phyloP scores from a whole-genome alignment of 2,888 invertebrate species.

The Ochlodes sylvanus region DNA sequence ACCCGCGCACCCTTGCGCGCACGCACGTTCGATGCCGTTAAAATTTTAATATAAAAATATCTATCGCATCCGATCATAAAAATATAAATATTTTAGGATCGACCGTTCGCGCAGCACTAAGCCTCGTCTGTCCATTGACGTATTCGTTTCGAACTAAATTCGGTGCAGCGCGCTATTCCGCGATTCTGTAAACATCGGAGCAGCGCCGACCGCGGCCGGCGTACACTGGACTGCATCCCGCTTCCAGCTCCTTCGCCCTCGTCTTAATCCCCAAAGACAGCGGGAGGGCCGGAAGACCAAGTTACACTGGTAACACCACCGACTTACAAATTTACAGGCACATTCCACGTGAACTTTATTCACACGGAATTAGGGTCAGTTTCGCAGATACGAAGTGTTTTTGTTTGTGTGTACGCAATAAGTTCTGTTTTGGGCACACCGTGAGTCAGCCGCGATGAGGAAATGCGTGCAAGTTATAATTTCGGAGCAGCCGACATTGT shows the following conservation, averaged over 20 bases:
- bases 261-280: slow-evolving; percentile 45
- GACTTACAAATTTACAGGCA: slow-evolving; percentile 54
- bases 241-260: slow-evolving; percentile 50
- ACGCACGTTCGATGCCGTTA: slow-evolving; percentile 64
- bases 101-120: slow-evolving; percentile 66
- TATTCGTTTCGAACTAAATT: slow-evolving; percentile 83
- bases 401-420: slow-evolving; percentile 66
- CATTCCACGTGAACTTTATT: slow-evolving; percentile 41
- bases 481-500: slow-evolving; percentile 78
- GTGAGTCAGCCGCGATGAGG: slow-evolving; percentile 81
- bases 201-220: slow-evolving; percentile 63
- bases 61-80: slow-evolving; percentile 76
- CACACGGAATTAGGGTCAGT: slow-evolving; percentile 46
- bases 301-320: slow-evolving; percentile 55
- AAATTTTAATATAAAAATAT: slow-evolving; percentile 78
- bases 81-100: slow-evolving; percentile 76
- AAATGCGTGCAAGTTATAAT: slow-evolving; percentile 83
- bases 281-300: slow-evolving; percentile 58
- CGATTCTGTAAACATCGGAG: slow-evolving; percentile 81
- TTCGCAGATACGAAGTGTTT: slow-evolving; percentile 42
- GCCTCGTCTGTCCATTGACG: slow-evolving; percentile 79
- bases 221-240: slow-evolving; percentile 55
- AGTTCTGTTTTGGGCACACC: slow-evolving; percentile 80
- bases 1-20: slow-evolving; percentile 48
- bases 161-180: slow-evolving; percentile 82